These are phyloP conservation scores for Phymatocera aterrima DNA, from an alignment of 2,888 invertebrate species.

Conservation along the genomic window DNA sequence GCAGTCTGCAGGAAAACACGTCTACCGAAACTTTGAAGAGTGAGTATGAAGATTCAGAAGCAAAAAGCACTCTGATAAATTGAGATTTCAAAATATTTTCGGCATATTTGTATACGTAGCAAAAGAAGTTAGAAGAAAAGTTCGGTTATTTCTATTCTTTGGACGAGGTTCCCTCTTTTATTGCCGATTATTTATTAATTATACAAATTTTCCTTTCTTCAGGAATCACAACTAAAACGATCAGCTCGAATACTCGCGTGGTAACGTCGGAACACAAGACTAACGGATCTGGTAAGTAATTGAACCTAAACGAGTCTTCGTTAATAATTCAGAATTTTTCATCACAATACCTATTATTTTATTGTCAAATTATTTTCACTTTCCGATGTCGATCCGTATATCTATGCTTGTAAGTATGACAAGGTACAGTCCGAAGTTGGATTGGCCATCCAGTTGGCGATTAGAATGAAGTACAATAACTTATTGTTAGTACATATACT, in stretches of 20 bases:
- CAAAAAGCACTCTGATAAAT: background rate
- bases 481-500: too few relatives aligned
- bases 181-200: background rate
- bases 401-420: background rate
- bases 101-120: background rate
- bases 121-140: background rate
- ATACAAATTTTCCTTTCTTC: slow-evolving; percentile 1
- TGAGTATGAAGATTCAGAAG: slow-evolving; percentile 64
- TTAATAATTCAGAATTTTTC: background rate
- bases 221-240: slow-evolving; percentile 69
- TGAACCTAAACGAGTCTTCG: background rate
- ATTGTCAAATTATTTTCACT: background rate
- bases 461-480: slow-evolving; percentile 11
- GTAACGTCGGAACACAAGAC: slow-evolving; percentile 61
- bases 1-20: slow-evolving; percentile 75
- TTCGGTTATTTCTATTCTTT: too few relatives aligned
- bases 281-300: slow-evolving; percentile 68
- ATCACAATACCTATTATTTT: too few relatives aligned
- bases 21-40: slow-evolving; percentile 75
- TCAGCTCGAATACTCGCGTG: slow-evolving; percentile 63
- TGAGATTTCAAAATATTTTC: background rate
- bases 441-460: slow-evolving; percentile 31
- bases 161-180: background rate
- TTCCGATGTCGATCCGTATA: background rate
- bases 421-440: background rate